A percentile compares a stretch with the other conserved stretches of the same genome.
Conservation (phyloP, 2,888 invertebrate genomes). For the Abrostola tripartita region DNA sequence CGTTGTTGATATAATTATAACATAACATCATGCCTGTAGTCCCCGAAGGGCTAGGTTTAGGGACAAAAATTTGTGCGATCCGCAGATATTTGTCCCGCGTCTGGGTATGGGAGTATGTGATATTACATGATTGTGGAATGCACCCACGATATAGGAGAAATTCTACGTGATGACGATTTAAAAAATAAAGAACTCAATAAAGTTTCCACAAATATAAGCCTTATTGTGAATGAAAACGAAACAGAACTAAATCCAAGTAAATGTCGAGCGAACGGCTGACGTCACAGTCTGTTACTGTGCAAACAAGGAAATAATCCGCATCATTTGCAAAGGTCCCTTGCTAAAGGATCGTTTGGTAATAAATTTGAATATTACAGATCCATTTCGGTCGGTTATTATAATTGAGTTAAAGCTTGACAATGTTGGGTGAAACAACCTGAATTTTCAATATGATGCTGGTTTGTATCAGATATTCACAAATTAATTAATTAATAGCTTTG, state of each 20-base stretch:
- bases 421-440: constrained; percentile 18
- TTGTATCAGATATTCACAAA: constrained; percentile 2
- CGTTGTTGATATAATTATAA: no score
- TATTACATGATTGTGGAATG: no score
- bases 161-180: no score
- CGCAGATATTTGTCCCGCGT: no score
- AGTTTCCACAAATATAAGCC: constrained; percentile 5
- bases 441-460: constrained; percentile 14
- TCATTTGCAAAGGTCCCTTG: constrained; percentile 40
- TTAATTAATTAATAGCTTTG: background rate
- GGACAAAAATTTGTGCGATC: no score
- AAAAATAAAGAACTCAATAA: constrained; percentile 1
- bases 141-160: no score
- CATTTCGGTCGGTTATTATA: constrained; percentile 44
- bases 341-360: constrained; percentile 35
- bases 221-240: constrained; percentile 23
- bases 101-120: no score
- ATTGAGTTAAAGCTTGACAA: constrained; percentile 34
- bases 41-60: no score
- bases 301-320: constrained; percentile 42
- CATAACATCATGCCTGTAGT: background rate
- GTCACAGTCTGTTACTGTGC: constrained; percentile 11
- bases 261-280: background rate
- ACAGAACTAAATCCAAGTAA: background rate
- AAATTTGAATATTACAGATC: constrained; percentile 55